Conservation (phyloP, 2,113 vertebrate genomes). For the Laticauda laticaudata region DNA sequence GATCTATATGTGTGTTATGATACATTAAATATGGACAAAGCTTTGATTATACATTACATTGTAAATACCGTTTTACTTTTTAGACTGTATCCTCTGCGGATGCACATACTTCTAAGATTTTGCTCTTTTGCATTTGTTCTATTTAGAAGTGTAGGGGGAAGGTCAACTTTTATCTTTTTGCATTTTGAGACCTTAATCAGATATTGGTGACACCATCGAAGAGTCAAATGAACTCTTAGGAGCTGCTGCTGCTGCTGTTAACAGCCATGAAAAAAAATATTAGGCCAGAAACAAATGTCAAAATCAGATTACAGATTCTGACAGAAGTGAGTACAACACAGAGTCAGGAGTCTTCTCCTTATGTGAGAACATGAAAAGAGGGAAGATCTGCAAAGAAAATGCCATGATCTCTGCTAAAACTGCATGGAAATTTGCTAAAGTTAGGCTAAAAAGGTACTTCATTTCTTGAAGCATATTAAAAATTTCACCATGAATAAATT, state of each 20-base stretch:
- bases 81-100: not conserved
- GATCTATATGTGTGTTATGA: not conserved
- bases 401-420: conserved; percentile 33
- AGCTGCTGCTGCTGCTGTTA: conserved; percentile 40
- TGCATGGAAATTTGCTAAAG: conserved; percentile 1
- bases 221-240: conserved; percentile 22
- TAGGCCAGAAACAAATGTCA: conserved; percentile 40
- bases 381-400: conserved; percentile 33
- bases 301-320: conserved; percentile 30
- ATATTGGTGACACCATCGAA: not conserved
- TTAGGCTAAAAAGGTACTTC: not conserved
- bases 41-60: not conserved
- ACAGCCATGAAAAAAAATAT: conserved; percentile 18
- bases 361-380: conserved; percentile 33
- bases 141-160: conserved; percentile 29
- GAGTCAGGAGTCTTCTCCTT: conserved; percentile 2
- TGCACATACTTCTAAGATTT: not conserved
- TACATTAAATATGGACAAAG: not conserved
- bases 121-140: not conserved
- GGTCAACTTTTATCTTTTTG: conserved; percentile 18
- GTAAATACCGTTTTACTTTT: not conserved
- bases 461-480: conserved; percentile 20
- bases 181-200: conserved; percentile 14
- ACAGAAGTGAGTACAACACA: not conserved
- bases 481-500: conserved; percentile 10